These are phyloP conservation scores for Neopelma chrysocephalum DNA, from an alignment of 2,797 vertebrate genomes.

Conservation along the genomic window DNA sequence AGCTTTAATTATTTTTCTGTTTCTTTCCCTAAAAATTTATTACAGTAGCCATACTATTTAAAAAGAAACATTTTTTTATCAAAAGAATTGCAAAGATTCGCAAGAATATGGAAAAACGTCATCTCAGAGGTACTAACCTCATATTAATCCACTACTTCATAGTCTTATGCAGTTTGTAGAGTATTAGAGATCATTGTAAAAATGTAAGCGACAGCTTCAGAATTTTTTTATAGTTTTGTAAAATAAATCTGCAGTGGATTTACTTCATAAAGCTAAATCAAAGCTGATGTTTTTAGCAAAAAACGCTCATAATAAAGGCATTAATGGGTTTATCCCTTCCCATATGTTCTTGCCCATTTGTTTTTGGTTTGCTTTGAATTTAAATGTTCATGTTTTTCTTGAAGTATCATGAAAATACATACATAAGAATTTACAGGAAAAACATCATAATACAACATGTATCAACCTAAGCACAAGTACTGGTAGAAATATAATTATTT, in stretches of 20 bases:
- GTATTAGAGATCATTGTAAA: not conserved
- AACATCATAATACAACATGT: not conserved
- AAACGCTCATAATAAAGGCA: not conserved
- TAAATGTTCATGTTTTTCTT: not conserved
- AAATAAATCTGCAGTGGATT: not conserved
- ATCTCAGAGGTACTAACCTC: not conserved
- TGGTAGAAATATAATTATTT: not conserved
- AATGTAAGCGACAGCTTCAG: not conserved
- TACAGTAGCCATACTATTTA: not conserved
- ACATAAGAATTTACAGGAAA: not conserved
- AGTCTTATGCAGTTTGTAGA: not conserved
- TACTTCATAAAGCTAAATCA: slow-evolving; percentile 10
- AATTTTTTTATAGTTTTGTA: not conserved
- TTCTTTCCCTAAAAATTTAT: not conserved
- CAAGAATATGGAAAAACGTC: not conserved
- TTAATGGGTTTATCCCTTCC: not conserved
- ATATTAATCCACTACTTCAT: not conserved
- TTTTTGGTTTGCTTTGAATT: not conserved
- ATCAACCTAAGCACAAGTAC: not conserved
- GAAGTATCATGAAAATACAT: not conserved
- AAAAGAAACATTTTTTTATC: not conserved
- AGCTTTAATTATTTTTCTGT: not conserved
- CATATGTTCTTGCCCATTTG: not conserved
- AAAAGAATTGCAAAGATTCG: not conserved
- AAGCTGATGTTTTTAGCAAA: slow-evolving; percentile 3